Evolutionary conservation across 2,888 invertebrate genomes (phyloP).

Genomic region (Boloria euphrosyne): DNA sequence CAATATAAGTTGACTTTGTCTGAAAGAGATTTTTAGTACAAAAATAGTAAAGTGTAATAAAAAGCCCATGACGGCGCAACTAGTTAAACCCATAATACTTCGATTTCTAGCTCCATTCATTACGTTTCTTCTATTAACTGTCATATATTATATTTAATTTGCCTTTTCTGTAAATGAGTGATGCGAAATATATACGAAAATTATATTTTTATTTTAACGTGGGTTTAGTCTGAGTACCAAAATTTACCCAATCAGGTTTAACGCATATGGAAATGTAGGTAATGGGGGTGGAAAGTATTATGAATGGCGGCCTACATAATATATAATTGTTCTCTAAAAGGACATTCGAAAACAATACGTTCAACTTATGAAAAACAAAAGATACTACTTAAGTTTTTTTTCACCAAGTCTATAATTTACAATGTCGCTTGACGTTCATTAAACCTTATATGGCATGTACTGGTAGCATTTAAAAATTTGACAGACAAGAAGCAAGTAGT

Average conservation of each 20-base stretch:
- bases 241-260: neutral
- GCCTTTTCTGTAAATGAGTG: neutral
- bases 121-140: no score
- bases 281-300: constrained; percentile 12
- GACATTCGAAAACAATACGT: constrained; percentile 48
- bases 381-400: constrained; percentile 55
- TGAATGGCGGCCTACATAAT: constrained; percentile 38
- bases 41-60: no score
- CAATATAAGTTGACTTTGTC: no score
- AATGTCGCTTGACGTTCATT: constrained; percentile 52
- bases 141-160: no score
- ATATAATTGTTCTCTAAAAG: constrained; percentile 49
- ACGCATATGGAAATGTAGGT: neutral
- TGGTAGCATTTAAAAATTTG: constrained; percentile 38
- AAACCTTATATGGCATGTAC: constrained; percentile 40
- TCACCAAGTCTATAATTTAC: constrained; percentile 49
- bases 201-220: neutral
- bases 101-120: no score
- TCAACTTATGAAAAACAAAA: constrained; percentile 59
- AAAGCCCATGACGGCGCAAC: no score
- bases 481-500: constrained; percentile 35
- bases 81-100: no score
- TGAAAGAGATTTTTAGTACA: no score
- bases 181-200: neutral
- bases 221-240: neutral